A percentile compares a stretch with the other conserved stretches of the same genome.
phyloP scores from a whole-genome alignment of 2,113 vertebrate genomes.

The Lanius collurio region DNA sequence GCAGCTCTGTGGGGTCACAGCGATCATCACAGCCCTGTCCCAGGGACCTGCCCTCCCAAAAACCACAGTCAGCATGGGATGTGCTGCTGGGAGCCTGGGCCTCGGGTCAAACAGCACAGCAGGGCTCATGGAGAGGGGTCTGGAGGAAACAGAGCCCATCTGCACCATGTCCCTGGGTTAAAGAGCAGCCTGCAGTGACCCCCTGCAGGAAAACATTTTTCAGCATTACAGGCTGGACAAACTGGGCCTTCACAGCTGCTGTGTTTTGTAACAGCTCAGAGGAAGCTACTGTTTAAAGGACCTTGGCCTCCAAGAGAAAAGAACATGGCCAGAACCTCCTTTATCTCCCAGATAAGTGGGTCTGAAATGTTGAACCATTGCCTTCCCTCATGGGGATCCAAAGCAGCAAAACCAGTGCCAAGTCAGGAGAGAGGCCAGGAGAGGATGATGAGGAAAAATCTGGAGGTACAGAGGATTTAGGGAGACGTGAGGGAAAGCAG shows the following conservation, averaged over 20 bases:
- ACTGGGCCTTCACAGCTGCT: background rate
- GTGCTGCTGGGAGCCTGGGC: background rate
- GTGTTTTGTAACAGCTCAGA: background rate
- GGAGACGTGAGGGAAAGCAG: background rate
- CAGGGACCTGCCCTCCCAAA: background rate
- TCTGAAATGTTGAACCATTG: background rate
- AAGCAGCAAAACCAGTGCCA: background rate
- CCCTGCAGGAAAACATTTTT: background rate
- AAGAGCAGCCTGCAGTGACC: background rate
- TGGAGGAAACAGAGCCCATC: background rate
- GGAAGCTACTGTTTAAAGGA: background rate
- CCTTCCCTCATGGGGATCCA: background rate
- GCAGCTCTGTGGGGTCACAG: background rate
- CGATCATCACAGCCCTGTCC: rapidly evolving
- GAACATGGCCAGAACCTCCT: background rate
- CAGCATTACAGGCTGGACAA: background rate
- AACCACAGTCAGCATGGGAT: rapidly evolving
- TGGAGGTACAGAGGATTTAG: background rate
- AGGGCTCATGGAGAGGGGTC: background rate
- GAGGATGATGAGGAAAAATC: background rate
- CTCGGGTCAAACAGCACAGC: background rate
- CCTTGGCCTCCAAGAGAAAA: background rate
- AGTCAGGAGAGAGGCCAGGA: background rate
- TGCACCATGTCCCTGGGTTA: background rate
- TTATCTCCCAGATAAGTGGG: background rate